Evolutionary conservation across 2,113 vertebrate genomes (phyloP), one percentile per base, ranked within the genome.

Genomic region (Petrocephalus microphthalmus): DNA sequence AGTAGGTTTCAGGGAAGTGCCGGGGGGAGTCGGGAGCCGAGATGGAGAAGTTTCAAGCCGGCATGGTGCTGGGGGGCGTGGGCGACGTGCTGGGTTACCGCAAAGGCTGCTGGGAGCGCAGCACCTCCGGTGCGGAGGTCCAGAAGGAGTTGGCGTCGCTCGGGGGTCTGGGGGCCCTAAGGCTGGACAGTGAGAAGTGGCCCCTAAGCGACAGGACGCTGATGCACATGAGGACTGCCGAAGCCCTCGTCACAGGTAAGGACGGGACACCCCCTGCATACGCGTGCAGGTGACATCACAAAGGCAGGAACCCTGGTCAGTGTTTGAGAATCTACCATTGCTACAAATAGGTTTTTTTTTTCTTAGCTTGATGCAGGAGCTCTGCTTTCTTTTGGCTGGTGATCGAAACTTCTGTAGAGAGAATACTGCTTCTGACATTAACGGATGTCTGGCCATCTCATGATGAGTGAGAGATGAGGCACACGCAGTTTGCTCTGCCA

Each of bases 21-120:
- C 10, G 8, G 33, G 6, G 29, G 89, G 89, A 89, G 2, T 20
- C 7, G 22, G 7, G 64, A 29, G 52, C 45, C 29, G 5, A 81
- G 60, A 98, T 99, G 98, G 98, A 99, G 93, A 97, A 96, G 91
- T 99, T 98, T 90, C 96, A 96, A 93, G 97, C 98, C 51, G 98
- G 95, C 0, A 96, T 99, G 93, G 91, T 99, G 84, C 95, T 99
- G 87, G 96, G 95, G 5, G 95, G 93, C 0, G 96, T 95, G 0
- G 98, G 98, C 0, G 98, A 99, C 89, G 96, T 96, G 0, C 94
- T 99, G 0, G 98, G 98, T 85, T 97, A 96, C 88, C 94, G 95
- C 85, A 97, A 97, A 45, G 94, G 96, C 83, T 94, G 91, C 33
- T 94, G 94, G 92, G 96, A 97, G 91, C 91, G 92, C 89, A 97